Evolutionary conservation across 2,113 vertebrate species (phyloP).

Genomic region (Sinocyclocheilus grahami): DNA sequence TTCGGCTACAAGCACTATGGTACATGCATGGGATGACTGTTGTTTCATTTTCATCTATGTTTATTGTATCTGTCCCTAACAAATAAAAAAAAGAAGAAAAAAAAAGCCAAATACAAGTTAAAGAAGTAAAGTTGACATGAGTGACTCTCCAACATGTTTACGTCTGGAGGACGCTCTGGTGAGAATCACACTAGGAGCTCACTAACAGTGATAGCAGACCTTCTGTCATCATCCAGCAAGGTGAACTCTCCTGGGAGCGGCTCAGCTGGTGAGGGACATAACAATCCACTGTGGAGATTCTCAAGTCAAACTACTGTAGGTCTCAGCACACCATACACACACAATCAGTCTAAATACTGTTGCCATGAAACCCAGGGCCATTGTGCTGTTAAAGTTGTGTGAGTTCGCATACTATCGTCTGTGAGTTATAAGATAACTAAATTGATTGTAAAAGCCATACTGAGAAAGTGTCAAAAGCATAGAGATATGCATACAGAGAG

Average conservation of each 20-base stretch:
- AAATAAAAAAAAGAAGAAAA: too few species aligned
- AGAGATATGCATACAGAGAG: not conserved
- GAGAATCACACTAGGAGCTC: slow-evolving; percentile 36
- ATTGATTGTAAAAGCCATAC: not conserved
- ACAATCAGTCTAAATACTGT: slow-evolving; percentile 20
- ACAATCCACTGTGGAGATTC: slow-evolving; percentile 13
- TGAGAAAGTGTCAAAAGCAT: not conserved
- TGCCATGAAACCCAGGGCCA: slow-evolving; percentile 19
- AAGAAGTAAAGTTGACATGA: not conserved
- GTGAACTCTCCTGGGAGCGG: not conserved
- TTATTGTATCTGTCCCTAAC: too few species aligned
- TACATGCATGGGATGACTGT: too few species aligned
- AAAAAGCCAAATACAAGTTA: not conserved
- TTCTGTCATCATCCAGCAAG: slow-evolving; percentile 29
- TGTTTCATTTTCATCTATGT: too few species aligned
- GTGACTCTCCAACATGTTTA: slow-evolving; percentile 36
- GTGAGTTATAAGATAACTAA: not conserved
- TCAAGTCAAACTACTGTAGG: slow-evolving; percentile 8
- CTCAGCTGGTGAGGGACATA: not conserved
- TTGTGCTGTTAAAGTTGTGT: not conserved
- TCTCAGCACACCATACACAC: slow-evolving; percentile 32
- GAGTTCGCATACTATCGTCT: not conserved
- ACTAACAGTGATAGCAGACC: slow-evolving; percentile 33
- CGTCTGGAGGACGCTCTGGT: not conserved
- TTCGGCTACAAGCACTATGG: too few species aligned